Evolutionary conservation across 1,140 invertebrate genomes (phyloP).

Genomic region (Drosophila pseudoananassae): DNA sequence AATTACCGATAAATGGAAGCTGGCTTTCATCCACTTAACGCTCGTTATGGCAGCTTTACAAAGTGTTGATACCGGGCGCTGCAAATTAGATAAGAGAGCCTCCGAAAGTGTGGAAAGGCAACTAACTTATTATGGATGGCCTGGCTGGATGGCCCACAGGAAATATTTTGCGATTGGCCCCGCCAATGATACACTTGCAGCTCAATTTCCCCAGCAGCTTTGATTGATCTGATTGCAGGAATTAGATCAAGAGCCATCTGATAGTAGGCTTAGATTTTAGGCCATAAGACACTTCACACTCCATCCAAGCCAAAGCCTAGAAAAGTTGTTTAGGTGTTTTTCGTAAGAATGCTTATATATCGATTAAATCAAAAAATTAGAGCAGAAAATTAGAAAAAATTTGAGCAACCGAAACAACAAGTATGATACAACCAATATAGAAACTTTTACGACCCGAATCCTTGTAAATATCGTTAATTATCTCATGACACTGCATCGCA

Average conservation of each 20-base stretch:
- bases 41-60: conserved; percentile 36
- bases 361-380: no score
- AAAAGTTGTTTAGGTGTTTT: no score
- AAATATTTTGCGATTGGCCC: conserved; percentile 26
- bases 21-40: conserved; percentile 45
- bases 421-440: no score
- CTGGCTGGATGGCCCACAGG: conserved; percentile 9
- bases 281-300: no score
- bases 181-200: conserved; percentile 13
- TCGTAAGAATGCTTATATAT: no score
- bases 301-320: no score
- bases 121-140: conserved; percentile 11
- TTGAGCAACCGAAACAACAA: no score
- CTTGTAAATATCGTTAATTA: background rate
- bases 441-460: background rate
- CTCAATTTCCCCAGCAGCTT: background rate
- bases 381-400: no score
- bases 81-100: conserved; percentile 31
- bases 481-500: background rate
- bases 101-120: conserved; percentile 32
- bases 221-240: conserved; percentile 19
- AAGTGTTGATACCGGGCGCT: conserved; percentile 42
- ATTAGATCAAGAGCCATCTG: background rate
- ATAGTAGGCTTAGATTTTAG: no score
- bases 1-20: conserved; percentile 67